Conservation (phyloP, 2,113 vertebrate genomes). For the Hepsetus odoe region DNA sequence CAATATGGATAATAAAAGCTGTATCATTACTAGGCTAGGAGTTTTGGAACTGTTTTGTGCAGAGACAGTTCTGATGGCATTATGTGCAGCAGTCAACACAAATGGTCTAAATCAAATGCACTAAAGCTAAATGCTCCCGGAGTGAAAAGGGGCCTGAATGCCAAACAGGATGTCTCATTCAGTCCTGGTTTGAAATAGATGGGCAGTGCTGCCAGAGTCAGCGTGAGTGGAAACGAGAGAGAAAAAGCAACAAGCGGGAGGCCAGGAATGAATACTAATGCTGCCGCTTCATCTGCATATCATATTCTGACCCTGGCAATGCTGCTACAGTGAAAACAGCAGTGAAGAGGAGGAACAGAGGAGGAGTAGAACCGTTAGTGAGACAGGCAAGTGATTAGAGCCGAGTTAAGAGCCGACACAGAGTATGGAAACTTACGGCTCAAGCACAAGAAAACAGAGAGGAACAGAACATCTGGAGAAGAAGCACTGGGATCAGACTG, state of each 20-base stretch:
- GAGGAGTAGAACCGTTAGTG: not conserved
- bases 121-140: constrained; percentile 7
- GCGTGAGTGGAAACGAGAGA: constrained; percentile 14
- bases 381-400: not conserved
- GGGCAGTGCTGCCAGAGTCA: constrained; percentile 14
- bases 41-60: not conserved
- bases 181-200: constrained; percentile 26
- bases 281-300: constrained; percentile 33
- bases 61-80: not conserved
- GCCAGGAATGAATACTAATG: constrained; percentile 41
- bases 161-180: constrained; percentile 27
- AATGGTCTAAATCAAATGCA: constrained; percentile 5
- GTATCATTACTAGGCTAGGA: not conserved
- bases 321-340: not conserved
- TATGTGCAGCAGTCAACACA: not conserved
- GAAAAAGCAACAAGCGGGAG: constrained; percentile 32
- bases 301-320: constrained; percentile 17
- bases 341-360: not conserved
- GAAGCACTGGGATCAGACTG: not conserved
- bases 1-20: not conserved
- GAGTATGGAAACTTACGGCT: not conserved
- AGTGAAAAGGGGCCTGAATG: not conserved
- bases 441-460: constrained; percentile 16
- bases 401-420: not conserved
- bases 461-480: not conserved